phyloP scores from a whole-genome alignment of 2,797 vertebrate genomes.

The Pyrocephalus nanus region DNA sequence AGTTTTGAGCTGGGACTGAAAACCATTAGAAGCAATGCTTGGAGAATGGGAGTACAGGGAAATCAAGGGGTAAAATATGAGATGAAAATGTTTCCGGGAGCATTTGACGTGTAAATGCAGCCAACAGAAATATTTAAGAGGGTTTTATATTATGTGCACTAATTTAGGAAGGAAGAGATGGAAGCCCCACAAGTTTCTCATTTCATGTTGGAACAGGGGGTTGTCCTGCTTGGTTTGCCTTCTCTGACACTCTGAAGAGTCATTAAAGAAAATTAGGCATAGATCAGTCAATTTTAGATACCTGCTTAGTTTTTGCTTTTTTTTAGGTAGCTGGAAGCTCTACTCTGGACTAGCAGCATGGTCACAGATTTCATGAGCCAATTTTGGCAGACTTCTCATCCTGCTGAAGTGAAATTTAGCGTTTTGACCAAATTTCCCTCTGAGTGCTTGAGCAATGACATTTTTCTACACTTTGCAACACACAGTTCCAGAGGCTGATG shows the following conservation, averaged over 20 bases:
- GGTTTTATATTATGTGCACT: not conserved
- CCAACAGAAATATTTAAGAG: slow-evolving; percentile 16
- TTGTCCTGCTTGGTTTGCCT: not conserved
- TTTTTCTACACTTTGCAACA: not conserved
- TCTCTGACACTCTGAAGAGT: not conserved
- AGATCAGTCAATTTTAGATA: not conserved
- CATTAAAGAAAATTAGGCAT: not conserved
- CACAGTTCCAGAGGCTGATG: slow-evolving; percentile 18
- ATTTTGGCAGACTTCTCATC: not conserved
- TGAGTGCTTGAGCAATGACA: not conserved
- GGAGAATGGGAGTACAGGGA: slow-evolving; percentile 1
- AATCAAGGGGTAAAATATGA: slow-evolving; percentile 31
- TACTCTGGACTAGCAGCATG: not conserved
- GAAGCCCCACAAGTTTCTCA: not conserved
- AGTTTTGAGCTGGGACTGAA: not conserved
- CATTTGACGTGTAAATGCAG: not conserved
- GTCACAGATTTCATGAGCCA: not conserved
- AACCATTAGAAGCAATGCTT: slow-evolving; percentile 25
- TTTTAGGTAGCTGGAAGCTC: not conserved
- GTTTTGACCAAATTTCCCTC: slow-evolving; percentile 6
- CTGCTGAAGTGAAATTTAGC: not conserved
- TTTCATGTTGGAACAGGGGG: not conserved
- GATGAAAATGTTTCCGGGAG: slow-evolving; percentile 18
- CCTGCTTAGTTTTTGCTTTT: not conserved
- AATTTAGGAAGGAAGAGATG: not conserved